phyloP scores from a whole-genome alignment of 2,797 vertebrate genomes.

The Bradypodion pumilum region DNA sequence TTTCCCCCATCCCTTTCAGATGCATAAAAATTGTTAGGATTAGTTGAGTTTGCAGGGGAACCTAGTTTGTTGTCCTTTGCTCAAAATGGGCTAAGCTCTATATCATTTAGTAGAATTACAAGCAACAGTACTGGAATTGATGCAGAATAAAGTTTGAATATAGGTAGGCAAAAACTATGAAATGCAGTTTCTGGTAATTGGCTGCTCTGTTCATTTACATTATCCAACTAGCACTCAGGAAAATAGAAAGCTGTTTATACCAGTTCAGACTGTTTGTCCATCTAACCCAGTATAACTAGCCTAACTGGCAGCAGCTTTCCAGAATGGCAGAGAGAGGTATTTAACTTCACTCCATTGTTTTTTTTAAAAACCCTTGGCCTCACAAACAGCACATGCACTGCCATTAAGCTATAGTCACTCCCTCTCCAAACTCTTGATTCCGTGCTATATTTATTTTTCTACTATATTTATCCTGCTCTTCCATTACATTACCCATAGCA shows the following conservation, averaged over 20 bases:
- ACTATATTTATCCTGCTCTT: not conserved
- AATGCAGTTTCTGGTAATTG: not conserved
- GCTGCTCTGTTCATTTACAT: not conserved
- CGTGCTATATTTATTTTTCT: not conserved
- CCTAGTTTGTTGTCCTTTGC: not conserved
- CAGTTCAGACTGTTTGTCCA: not conserved
- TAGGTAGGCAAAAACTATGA: not conserved
- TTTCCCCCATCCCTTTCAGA: not conserved
- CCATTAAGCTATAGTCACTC: not conserved
- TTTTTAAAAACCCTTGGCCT: not conserved
- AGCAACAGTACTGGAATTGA: not conserved
- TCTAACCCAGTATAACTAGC: not conserved
- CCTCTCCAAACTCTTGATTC: not conserved
- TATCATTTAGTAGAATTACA: not conserved
- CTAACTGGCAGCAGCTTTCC: not conserved
- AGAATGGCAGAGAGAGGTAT: not conserved
- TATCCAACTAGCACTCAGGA: not conserved
- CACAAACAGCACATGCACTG: not conserved
- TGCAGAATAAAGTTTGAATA: not conserved
- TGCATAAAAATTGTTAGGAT: not conserved
- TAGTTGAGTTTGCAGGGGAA: not conserved
- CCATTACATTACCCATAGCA: not conserved
- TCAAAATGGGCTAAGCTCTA: not conserved
- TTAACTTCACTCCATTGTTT: not conserved
- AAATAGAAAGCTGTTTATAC: not conserved